Evolutionary conservation across 2,797 vertebrate genomes (phyloP).

Genomic region (Rousettus madagascariensis): DNA sequence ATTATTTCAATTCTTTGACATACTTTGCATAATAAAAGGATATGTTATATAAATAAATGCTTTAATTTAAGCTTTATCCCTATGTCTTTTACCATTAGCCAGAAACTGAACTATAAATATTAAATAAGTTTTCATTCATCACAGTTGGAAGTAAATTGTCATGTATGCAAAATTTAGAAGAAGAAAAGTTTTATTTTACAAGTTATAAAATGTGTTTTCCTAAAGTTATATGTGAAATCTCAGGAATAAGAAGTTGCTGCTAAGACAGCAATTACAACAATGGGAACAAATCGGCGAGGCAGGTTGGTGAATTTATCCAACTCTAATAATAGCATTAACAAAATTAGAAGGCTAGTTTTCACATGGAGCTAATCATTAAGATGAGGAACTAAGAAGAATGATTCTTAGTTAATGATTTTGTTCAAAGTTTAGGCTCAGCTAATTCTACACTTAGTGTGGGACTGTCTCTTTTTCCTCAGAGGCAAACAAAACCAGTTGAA

Average conservation of each 20-base stretch:
- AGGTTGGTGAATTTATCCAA: slow-evolving; percentile 30
- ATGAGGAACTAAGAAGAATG: slow-evolving; percentile 27
- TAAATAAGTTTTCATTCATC: slow-evolving; percentile 18
- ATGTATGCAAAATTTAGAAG: background rate
- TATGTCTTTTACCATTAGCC: slow-evolving; percentile 25
- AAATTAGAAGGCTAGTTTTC: slow-evolving; percentile 44
- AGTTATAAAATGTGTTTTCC: slow-evolving; percentile 25
- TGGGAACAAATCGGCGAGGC: slow-evolving; percentile 19
- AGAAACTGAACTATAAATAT: slow-evolving; percentile 55
- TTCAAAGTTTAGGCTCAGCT: slow-evolving; percentile 15
- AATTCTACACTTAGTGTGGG: background rate
- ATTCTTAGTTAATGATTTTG: slow-evolving; percentile 37
- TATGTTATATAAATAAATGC: background rate
- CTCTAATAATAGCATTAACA: slow-evolving; percentile 16
- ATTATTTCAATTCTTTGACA: slow-evolving; percentile 6
- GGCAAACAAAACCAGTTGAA: background rate
- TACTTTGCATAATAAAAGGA: background rate
- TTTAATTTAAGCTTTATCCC: slow-evolving; percentile 33
- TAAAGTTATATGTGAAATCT: background rate
- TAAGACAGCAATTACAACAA: slow-evolving; percentile 45
- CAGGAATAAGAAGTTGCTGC: slow-evolving; percentile 1
- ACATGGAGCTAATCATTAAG: slow-evolving; percentile 45
- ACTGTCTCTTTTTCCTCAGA: background rate
- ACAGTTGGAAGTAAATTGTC: background rate
- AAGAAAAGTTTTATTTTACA: background rate